These are phyloP conservation scores for Girardia tigrina DNA, from an alignment of 2,888 invertebrate genomes.

Conservation along the genomic window DNA sequence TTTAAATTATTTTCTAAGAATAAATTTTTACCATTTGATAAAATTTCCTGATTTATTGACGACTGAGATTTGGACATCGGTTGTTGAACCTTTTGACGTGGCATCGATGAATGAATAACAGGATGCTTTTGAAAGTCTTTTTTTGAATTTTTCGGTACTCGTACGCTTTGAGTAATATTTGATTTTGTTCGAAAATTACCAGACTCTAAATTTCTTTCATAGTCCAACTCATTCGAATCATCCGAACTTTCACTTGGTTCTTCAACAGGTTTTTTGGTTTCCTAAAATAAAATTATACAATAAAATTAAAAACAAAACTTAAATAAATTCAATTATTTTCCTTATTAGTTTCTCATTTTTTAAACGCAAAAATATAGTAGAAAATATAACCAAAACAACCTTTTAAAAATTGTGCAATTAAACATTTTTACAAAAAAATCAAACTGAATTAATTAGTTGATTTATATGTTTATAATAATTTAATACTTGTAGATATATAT, in stretches of 20 bases:
- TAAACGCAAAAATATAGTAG: too few species aligned
- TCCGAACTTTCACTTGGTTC: neutral
- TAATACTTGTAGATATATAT: too few species aligned
- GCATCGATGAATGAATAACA: neutral
- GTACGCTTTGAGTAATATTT: neutral
- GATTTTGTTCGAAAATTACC: neutral
- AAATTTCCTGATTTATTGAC: neutral
- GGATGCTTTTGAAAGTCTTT: neutral
- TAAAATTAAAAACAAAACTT: too few species aligned
- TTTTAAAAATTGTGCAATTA: too few species aligned
- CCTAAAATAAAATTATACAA: too few species aligned
- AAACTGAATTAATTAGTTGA: too few species aligned
- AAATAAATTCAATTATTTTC: too few species aligned
- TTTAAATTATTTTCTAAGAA: neutral
- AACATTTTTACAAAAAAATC: too few species aligned
- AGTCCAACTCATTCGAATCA: neutral
- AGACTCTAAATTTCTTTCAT: neutral
- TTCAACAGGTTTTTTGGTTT: neutral
- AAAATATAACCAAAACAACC: too few species aligned
- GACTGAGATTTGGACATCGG: neutral
- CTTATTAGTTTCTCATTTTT: too few species aligned
- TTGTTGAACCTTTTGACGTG: neutral
- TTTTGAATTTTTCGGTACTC: neutral
- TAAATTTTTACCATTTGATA: neutral
- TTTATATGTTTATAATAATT: too few species aligned